Conservation (phyloP, 2,888 invertebrate genomes). For the Tetheella fluctuosa region DNA sequence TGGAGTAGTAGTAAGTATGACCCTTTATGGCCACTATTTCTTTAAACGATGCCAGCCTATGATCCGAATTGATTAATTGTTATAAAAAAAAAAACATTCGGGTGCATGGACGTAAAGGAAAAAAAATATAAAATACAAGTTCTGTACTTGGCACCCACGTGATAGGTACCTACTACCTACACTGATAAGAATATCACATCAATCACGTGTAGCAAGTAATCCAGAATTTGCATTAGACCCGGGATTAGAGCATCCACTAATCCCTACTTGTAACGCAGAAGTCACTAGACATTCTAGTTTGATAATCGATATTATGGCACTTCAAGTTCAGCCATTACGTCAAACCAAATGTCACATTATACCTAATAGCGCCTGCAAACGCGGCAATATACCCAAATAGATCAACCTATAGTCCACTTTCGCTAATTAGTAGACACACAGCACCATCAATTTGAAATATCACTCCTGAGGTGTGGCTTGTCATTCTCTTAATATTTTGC, state of each 20-base stretch:
- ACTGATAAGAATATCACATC: too few relatives aligned
- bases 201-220: too few relatives aligned
- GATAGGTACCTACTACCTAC: too few relatives aligned
- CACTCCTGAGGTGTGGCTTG: slow-evolving; percentile 21
- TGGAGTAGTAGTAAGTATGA: neutral
- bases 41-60: neutral
- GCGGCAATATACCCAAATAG: slow-evolving; percentile 20
- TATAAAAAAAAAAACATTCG: too few relatives aligned
- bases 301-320: neutral
- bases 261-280: too few relatives aligned
- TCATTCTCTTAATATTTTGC: neutral
- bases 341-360: neutral
- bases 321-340: neutral
- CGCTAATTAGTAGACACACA: slow-evolving; percentile 47
- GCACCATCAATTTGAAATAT: slow-evolving; percentile 20
- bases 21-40: neutral
- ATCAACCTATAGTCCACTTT: slow-evolving; percentile 46
- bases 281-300: too few relatives aligned
- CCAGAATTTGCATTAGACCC: too few relatives aligned
- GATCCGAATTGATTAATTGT: neutral
- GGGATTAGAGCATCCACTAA: too few relatives aligned
- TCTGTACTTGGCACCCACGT: too few relatives aligned
- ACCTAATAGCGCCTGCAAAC: slow-evolving; percentile 14
- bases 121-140: too few relatives aligned
- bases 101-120: too few relatives aligned